These are phyloP conservation scores for Scopus umbretta DNA, from an alignment of 2,113 vertebrate genomes.

Conservation along the genomic window DNA sequence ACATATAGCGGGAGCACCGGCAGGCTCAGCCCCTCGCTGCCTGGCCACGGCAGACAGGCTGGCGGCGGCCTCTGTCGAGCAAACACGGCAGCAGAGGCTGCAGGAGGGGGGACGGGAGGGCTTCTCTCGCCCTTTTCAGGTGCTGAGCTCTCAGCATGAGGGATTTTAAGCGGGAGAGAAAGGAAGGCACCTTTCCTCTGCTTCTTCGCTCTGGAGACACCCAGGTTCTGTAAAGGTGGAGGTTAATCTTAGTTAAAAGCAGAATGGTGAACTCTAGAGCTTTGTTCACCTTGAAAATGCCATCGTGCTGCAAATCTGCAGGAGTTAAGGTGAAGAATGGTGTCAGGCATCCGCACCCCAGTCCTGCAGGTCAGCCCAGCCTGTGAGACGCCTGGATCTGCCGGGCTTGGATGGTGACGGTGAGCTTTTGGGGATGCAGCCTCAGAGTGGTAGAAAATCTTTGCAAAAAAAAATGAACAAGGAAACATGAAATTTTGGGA, in stretches of 20 bases:
- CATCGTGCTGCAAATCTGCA: not conserved
- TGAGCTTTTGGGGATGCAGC: not conserved
- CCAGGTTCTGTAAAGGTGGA: not conserved
- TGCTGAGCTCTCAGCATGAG: not conserved
- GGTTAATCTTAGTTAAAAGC: not conserved
- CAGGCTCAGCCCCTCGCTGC: not conserved
- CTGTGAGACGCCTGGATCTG: not conserved
- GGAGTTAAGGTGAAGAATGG: not conserved
- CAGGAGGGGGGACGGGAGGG: fast-evolving
- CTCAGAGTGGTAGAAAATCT: not conserved
- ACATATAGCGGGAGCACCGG: fast-evolving
- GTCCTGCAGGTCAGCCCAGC: no score
- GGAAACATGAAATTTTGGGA: not conserved
- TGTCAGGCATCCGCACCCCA: fast-evolving
- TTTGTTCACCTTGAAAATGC: not conserved
- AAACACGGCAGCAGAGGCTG: not conserved
- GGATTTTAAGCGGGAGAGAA: not conserved
- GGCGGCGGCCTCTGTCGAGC: fast-evolving
- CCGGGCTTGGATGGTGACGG: fast-evolving
- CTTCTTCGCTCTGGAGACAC: not conserved
- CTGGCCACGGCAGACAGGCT: not conserved
- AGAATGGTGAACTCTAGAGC: not conserved
- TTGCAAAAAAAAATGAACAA: no score
- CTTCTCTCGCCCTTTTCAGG: fast-evolving
- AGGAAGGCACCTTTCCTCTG: not conserved